phyloP scores from a whole-genome alignment of 1,140 invertebrate species.

The Megalonaias nervosa region DNA sequence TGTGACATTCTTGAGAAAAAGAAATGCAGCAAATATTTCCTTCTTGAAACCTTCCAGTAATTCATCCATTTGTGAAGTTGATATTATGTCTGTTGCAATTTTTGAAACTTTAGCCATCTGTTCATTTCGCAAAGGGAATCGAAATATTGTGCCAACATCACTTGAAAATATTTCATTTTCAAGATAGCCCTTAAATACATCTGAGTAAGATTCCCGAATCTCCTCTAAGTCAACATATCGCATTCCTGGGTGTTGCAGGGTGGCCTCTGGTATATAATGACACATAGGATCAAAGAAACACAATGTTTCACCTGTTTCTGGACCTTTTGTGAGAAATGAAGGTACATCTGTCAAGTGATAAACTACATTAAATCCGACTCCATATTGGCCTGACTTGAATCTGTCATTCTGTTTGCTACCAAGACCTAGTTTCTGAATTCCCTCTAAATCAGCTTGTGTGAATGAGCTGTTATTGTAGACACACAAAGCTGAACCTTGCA shows the following conservation, averaged over 20 bases:
- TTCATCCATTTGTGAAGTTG: conserved; percentile 24
- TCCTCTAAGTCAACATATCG: conserved; percentile 24
- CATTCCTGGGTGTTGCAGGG: too few relatives aligned
- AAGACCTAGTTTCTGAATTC: conserved; percentile 58
- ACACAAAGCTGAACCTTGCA: conserved; percentile 60
- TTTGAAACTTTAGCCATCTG: conserved; percentile 48
- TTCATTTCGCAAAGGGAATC: conserved; percentile 4
- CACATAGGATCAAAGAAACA: conserved; percentile 63
- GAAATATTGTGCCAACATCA: too few relatives aligned
- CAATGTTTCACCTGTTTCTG: conserved; percentile 36
- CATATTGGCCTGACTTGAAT: conserved; percentile 58
- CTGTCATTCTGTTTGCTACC: conserved; percentile 53
- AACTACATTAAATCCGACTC: conserved; percentile 65
- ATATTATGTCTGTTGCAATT: conserved; percentile 39
- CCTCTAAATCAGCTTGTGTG: conserved; percentile 56
- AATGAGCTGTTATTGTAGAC: conserved; percentile 64
- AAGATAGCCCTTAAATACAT: conserved; percentile 39
- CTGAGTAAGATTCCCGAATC: conserved; percentile 41
- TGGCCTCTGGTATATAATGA: conserved; percentile 35
- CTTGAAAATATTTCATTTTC: too few relatives aligned
- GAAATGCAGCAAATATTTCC: conserved; percentile 49
- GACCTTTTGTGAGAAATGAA: conserved; percentile 54
- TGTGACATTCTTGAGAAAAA: conserved; percentile 60
- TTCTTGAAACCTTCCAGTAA: conserved; percentile 2
- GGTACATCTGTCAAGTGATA: conserved; percentile 66